Evolutionary conservation across 2,797 vertebrate species (phyloP).

Genomic region (Chiroxiphia lanceolata): DNA sequence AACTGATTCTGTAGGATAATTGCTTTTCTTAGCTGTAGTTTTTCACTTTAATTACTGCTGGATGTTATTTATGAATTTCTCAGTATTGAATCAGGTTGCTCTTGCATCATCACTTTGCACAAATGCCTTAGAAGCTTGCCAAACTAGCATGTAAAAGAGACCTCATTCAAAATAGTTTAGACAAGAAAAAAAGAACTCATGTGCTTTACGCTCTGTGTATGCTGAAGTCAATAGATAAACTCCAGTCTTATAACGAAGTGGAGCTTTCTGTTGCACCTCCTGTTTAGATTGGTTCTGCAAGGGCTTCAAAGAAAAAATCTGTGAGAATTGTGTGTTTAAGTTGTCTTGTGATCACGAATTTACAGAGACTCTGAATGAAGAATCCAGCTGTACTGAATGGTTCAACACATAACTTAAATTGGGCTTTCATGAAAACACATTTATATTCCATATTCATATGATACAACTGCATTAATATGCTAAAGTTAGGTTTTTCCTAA

Average conservation of each 20-base stretch:
- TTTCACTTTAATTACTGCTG: conserved; percentile 19
- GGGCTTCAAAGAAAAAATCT: neutral
- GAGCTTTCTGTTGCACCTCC: neutral
- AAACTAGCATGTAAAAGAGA: conserved; percentile 51
- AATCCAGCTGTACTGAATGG: neutral
- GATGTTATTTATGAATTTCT: conserved; percentile 16
- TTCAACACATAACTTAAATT: neutral
- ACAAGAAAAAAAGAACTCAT: neutral
- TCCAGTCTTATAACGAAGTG: neutral
- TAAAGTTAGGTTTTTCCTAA: neutral
- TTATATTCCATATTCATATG: neutral
- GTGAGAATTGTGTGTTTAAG: neutral
- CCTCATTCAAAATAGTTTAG: conserved; percentile 63
- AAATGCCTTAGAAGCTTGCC: conserved; percentile 71
- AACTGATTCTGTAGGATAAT: neutral
- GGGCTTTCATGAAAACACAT: neutral
- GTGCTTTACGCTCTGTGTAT: neutral
- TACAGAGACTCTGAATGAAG: neutral
- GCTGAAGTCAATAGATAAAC: neutral
- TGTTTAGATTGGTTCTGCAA: neutral
- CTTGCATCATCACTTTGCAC: conserved; percentile 50
- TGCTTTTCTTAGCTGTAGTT: neutral
- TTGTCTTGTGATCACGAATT: neutral
- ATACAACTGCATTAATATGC: neutral
- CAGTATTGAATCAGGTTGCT: conserved; percentile 31